Percentiles rank a stretch among this genome's conserved stretches.
Conservation (phyloP, 1,140 invertebrate species). For the Zaprionus capensis region DNA sequence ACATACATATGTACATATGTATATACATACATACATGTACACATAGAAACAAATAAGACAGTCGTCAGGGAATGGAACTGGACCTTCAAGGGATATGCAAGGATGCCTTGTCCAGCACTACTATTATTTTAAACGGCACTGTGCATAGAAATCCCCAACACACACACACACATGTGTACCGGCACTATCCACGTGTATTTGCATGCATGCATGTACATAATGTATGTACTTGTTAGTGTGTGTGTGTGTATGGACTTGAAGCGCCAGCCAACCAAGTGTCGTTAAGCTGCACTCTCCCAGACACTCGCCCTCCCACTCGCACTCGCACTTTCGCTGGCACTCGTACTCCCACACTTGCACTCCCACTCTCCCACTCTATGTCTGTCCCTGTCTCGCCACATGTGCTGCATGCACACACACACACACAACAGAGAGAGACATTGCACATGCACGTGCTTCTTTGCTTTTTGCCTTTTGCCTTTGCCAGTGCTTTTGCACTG, state of each 20-base stretch:
- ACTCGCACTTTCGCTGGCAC: not conserved
- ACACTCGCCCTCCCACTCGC: not conserved
- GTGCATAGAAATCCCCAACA: not conserved
- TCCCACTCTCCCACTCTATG: not conserved
- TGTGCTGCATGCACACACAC: not conserved
- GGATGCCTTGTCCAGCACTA: no score
- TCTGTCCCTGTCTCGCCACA: not conserved
- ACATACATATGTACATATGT: not conserved
- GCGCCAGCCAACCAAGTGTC: slow-evolving; percentile 46
- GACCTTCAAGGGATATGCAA: no score
- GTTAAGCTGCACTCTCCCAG: slow-evolving; percentile 33
- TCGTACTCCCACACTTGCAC: not conserved
- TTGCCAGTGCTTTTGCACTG: slow-evolving; percentile 23
- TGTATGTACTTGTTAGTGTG: not conserved
- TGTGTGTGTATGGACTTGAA: slow-evolving; percentile 24
- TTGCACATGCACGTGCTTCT: slow-evolving; percentile 42
- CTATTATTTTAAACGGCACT: no score
- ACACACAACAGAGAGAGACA: slow-evolving; percentile 28
- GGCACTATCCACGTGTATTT: not conserved
- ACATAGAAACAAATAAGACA: no score
- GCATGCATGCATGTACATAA: slow-evolving; percentile 6
- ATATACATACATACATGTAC: no score
- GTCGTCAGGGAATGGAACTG: no score
- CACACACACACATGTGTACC: not conserved
- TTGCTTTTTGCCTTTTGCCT: slow-evolving; percentile 32